Evolutionary conservation across 2,113 vertebrate species (phyloP), one percentile per base, ranked within the genome.

Genomic region (Leiothrix lutea): DNA sequence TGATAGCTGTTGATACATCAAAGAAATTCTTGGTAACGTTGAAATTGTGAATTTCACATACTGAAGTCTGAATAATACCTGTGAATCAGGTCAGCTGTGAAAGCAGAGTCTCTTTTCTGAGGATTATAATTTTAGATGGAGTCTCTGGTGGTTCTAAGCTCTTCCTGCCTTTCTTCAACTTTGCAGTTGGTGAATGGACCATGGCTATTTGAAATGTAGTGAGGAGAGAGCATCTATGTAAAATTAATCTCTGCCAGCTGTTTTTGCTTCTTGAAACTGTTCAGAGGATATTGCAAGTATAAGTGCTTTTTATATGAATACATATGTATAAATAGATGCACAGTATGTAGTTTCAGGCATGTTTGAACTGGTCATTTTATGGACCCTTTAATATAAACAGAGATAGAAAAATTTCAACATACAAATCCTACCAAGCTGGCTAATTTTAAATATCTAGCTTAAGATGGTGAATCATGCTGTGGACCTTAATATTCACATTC

Each of bases 371-470:
- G 9, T 70, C 5, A 56, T 64, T 80, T 72, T 33, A 66, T n/a
- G 8, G 31, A 40, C 14, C 7, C 6, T 90, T 73, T 62, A 70
- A 88, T 7, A 13, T 21, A 35, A 92, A 70, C 6, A 51, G 19
- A n/a, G 14, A 31, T 38, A 12, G 29, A 69, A 61, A 48, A 67
- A 86, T 36, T 8, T 6, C 36, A 47, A 33, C 6, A 25, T 60
- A 22, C 3, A 70, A 11, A n/a, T 73, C 8, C 8, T 87, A 40
- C 5, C 0, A 5, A n/a, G 10, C 5, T 53, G 20, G 8, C 7
- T 86, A 44, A 66, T 81, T 91, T 89, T 44, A 29, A 73, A 48
- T 70, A 45, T 22, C 10, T 66, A 5, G 15, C 15, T 57, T 66
- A 48, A 79, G 33, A 50, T 42, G 23, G 12, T 56, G 33, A 83